Evolutionary conservation across 1,140 invertebrate genomes (phyloP).

Genomic region (Drosophila pruinosa): DNA sequence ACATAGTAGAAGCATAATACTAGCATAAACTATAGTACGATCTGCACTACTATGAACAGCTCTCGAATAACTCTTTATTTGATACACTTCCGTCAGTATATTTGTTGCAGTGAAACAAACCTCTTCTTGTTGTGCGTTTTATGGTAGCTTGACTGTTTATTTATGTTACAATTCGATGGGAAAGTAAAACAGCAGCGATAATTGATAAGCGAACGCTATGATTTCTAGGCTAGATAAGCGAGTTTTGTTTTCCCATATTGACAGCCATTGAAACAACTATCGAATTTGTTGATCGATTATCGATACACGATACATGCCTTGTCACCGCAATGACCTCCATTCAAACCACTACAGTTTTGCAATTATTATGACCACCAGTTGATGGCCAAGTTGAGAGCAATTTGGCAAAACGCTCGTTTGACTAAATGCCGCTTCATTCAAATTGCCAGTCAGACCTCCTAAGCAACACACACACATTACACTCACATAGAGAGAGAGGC

Average conservation of each 20-base stretch:
- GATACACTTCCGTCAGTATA: no score
- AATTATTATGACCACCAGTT: slow-evolving; percentile 28
- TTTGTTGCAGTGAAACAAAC: no score
- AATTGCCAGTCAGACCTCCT: slow-evolving; percentile 18
- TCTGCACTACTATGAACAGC: not conserved
- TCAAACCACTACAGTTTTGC: not conserved
- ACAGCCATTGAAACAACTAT: slow-evolving; percentile 45
- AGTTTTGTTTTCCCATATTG: slow-evolving; percentile 15
- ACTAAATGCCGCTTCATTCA: slow-evolving; percentile 34
- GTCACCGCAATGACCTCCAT: not conserved
- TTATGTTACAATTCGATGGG: slow-evolving; percentile 17
- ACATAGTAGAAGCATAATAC: not conserved
- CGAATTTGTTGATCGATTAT: slow-evolving; percentile 18
- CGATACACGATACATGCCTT: not conserved
- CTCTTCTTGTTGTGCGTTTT: not conserved
- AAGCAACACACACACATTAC: slow-evolving; percentile 2
- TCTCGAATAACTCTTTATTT: no score
- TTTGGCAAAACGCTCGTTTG: slow-evolving; percentile 45
- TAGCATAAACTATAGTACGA: not conserved
- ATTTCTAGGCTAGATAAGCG: slow-evolving; percentile 63
- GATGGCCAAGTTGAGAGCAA: slow-evolving; percentile 66
- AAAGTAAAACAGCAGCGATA: slow-evolving; percentile 45
- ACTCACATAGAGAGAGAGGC: not conserved
- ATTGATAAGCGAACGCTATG: slow-evolving; percentile 21
- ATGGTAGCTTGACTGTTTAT: not conserved